Conservation (phyloP, 2,797 vertebrate genomes). For the Pangasius mekongensis region DNA sequence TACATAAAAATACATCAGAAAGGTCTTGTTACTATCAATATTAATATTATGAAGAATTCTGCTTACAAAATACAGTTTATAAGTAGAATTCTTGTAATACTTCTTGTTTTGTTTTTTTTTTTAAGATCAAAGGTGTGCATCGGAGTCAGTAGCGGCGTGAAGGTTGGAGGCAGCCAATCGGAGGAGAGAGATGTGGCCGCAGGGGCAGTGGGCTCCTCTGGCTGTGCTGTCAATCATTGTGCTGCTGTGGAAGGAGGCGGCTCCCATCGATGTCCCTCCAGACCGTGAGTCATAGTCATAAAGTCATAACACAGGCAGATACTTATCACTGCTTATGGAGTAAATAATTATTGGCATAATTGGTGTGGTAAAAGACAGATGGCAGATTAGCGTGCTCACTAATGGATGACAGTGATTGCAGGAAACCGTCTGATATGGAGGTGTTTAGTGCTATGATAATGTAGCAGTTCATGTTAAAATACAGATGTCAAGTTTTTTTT, state of each 20-base stretch:
- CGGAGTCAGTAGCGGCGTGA: conserved; percentile 58
- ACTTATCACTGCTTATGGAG: background rate
- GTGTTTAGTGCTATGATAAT: conserved; percentile 11
- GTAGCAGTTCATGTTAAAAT: conserved; percentile 12
- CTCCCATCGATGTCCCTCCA: conserved; percentile 86
- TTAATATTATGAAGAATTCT: background rate
- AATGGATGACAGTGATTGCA: conserved; percentile 13
- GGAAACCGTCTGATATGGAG: background rate
- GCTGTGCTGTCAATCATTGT: conserved; percentile 73
- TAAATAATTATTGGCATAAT: conserved; percentile 11
- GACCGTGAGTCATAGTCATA: conserved; percentile 81
- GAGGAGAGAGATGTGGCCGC: conserved; percentile 73
- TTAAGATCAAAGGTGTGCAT: conserved; percentile 37
- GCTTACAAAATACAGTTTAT: background rate
- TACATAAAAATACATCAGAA: background rate
- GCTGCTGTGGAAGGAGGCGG: conserved; percentile 72
- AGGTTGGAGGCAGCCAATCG: conserved; percentile 47
- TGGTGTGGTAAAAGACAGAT: conserved; percentile 4
- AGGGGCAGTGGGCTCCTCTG: conserved; percentile 63
- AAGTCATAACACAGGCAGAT: conserved; percentile 11
- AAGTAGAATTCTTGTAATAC: background rate
- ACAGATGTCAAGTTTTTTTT: background rate
- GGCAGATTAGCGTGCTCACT: background rate
- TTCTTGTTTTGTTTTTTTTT: background rate
- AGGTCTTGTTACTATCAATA: background rate